Evolutionary conservation across 2,113 vertebrate genomes (phyloP).

Genomic region (Tupaia chinensis): DNA sequence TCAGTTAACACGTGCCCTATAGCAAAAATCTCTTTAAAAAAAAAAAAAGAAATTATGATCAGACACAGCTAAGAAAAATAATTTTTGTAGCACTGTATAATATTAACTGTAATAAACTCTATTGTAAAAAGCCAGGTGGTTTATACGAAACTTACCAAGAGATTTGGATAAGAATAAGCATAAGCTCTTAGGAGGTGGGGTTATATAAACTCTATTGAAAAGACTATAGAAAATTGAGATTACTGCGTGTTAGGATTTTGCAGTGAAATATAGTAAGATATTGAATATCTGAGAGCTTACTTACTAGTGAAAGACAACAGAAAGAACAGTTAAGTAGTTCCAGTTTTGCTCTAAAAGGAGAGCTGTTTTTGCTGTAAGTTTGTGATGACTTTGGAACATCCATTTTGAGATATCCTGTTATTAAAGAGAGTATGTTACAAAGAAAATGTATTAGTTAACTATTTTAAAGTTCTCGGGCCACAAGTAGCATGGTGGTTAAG

Average conservation of each 20-base stretch:
- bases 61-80: neutral
- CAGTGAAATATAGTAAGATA: neutral
- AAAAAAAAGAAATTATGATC: neutral
- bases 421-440: constrained; percentile 32
- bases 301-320: neutral
- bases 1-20: no score
- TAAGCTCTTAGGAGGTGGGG: neutral
- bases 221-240: neutral
- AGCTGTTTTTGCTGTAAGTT: neutral
- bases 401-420: neutral
- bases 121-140: neutral
- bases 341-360: neutral
- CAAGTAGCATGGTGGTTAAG: no score
- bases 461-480: neutral
- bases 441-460: neutral
- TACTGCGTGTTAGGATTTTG: neutral
- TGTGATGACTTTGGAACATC: neutral
- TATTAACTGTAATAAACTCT: neutral
- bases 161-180: neutral
- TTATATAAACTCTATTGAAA: neutral
- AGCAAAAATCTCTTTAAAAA: no score
- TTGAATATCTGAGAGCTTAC: neutral
- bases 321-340: neutral
- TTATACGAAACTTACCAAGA: constrained; percentile 4
- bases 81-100: neutral